These are phyloP conservation scores for Trichopria drosophilae DNA, from an alignment of 2,888 invertebrate genomes.

Conservation along the genomic window DNA sequence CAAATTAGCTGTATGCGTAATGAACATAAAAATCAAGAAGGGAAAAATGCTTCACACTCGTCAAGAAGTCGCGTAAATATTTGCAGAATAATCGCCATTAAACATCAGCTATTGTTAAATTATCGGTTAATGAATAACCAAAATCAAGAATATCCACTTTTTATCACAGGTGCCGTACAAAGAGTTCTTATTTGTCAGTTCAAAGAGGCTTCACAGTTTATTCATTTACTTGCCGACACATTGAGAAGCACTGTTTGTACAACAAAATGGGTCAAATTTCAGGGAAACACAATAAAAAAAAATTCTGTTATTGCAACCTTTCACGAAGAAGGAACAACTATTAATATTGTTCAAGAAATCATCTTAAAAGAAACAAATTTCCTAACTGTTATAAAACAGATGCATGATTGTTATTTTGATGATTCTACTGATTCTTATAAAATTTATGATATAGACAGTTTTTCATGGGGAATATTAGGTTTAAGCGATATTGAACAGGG, in stretches of 20 bases:
- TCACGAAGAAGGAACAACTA: not conserved
- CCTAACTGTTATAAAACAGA: not conserved
- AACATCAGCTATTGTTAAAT: constrained; percentile 7
- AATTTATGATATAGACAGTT: not conserved
- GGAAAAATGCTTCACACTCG: constrained; percentile 3
- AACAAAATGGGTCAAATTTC: not conserved
- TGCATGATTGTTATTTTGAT: not conserved
- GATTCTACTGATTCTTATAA: not conserved
- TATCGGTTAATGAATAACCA: constrained; percentile 7
- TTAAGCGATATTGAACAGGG: too few species aligned
- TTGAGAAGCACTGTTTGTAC: not conserved
- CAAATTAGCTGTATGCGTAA: constrained; percentile 14
- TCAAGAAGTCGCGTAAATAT: constrained; percentile 12
- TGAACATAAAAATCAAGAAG: constrained; percentile 12
- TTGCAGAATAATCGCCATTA: constrained; percentile 18
- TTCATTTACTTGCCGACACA: not conserved
- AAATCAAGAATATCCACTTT: not conserved
- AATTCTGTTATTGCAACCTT: not conserved
- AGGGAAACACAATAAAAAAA: not conserved
- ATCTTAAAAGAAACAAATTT: not conserved
- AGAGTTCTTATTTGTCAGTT: not conserved
- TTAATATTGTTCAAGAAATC: not conserved
- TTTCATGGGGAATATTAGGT: too few species aligned
- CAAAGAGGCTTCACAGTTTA: not conserved
- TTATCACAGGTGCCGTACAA: not conserved